Percentiles rank a stretch among this genome's conserved stretches.
Evolutionary conservation across 2,797 vertebrate species (phyloP).

Genomic region (Buphagus erythrorhynchus): DNA sequence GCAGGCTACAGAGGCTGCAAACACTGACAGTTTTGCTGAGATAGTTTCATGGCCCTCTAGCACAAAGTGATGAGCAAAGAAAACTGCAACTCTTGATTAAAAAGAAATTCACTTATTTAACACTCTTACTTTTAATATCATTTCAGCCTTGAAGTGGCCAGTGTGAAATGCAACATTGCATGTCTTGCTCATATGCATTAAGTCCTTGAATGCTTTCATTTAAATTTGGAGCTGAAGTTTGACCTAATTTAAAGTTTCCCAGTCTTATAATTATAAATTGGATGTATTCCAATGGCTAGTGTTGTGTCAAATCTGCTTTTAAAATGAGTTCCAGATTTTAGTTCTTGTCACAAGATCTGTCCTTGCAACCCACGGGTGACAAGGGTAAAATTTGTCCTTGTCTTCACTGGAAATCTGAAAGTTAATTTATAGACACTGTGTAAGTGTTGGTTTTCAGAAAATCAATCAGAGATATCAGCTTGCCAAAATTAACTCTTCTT

Average conservation of each 20-base stretch:
- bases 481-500: slow-evolving; percentile 66
- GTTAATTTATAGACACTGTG: slow-evolving; percentile 57
- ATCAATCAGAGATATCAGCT: slow-evolving; percentile 57
- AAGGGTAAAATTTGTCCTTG: slow-evolving; percentile 61
- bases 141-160: slow-evolving; percentile 16
- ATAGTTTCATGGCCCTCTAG: slow-evolving; percentile 25
- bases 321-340: slow-evolving; percentile 62
- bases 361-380: background rate
- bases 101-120: slow-evolving; percentile 55
- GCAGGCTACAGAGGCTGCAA: background rate
- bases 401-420: slow-evolving; percentile 67
- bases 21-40: slow-evolving; percentile 35
- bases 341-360: slow-evolving; percentile 56
- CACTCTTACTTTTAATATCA: slow-evolving; percentile 13
- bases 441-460: slow-evolving; percentile 19
- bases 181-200: slow-evolving; percentile 7
- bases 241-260: slow-evolving; percentile 48
- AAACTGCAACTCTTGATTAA: slow-evolving; percentile 27
- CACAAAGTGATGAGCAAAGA: slow-evolving; percentile 47
- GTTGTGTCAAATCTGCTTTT: slow-evolving; percentile 53
- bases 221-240: slow-evolving; percentile 45
- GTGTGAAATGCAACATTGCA: background rate
- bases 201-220: slow-evolving; percentile 18
- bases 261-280: slow-evolving; percentile 28
- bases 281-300: slow-evolving; percentile 5